A percentile compares a stretch with the other conserved stretches of the same genome.
Conservation (phyloP, 1,140 invertebrate species). For the Sitodiplosis mosellana region DNA sequence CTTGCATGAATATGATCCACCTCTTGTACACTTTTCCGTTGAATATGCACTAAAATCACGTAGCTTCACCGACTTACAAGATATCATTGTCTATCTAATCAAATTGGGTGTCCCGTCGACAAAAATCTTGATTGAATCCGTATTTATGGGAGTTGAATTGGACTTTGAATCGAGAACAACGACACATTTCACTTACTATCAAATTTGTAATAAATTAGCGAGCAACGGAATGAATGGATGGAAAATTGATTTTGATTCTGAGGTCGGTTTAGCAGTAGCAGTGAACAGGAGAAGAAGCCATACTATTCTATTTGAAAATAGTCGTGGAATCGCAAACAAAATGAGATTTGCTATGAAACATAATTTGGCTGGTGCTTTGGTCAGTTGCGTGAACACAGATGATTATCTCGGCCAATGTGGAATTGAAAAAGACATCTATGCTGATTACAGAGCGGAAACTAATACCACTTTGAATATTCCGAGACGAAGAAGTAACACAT, state of each 20-base stretch:
- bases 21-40: slow-evolving; percentile 33
- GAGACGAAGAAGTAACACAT: slow-evolving; percentile 26
- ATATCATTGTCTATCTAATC: slow-evolving; percentile 57
- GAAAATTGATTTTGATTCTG: slow-evolving; percentile 35
- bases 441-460: slow-evolving; percentile 22
- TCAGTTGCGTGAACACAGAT: slow-evolving; percentile 66
- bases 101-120: slow-evolving; percentile 44
- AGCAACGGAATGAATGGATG: slow-evolving; percentile 27
- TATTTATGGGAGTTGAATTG: slow-evolving; percentile 69
- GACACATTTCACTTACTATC: slow-evolving; percentile 78
- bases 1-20: slow-evolving; percentile 78
- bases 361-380: slow-evolving; percentile 57
- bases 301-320: slow-evolving; percentile 41
- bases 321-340: slow-evolving; percentile 36
- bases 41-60: too few relatives aligned
- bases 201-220: slow-evolving; percentile 32
- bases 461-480: slow-evolving; percentile 16
- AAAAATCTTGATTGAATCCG: slow-evolving; percentile 65
- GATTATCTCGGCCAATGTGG: slow-evolving; percentile 49
- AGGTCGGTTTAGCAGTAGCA: slow-evolving; percentile 34
- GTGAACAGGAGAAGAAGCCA: slow-evolving; percentile 21
- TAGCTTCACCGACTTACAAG: too few relatives aligned
- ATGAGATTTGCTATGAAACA: slow-evolving; percentile 40
- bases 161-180: slow-evolving; percentile 59
- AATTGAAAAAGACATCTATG: slow-evolving; percentile 25